These are phyloP conservation scores for Megalops atlanticus DNA, from an alignment of 2,113 vertebrate genomes.

Conservation along the genomic window DNA sequence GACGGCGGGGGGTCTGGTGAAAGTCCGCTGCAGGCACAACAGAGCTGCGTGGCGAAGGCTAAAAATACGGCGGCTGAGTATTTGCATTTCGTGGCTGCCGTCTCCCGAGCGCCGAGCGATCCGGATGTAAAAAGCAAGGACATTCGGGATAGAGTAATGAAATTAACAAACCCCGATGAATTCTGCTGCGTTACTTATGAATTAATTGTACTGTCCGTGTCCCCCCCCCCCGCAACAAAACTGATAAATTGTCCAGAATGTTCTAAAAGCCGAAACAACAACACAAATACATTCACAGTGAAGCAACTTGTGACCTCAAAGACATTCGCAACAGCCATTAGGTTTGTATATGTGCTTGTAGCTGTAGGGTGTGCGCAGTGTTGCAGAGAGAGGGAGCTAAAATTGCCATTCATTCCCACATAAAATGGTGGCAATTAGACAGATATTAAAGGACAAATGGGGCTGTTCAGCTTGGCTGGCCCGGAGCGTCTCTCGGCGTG, in stretches of 20 bases:
- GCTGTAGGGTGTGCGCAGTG: neutral
- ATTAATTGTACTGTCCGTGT: neutral
- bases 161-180: neutral
- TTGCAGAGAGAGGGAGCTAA: neutral
- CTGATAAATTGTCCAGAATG: neutral
- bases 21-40: neutral
- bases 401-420: neutral
- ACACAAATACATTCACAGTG: neutral
- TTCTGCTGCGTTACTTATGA: too few species aligned
- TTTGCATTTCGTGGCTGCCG: neutral
- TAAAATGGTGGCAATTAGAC: slow-evolving; percentile 7
- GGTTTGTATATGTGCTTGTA: neutral
- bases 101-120: neutral
- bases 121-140: neutral
- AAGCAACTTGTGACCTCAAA: neutral
- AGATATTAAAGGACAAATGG: neutral
- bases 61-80: neutral
- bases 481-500: neutral
- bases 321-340: neutral
- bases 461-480: neutral
- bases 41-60: slow-evolving; percentile 1
- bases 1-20: neutral
- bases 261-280: neutral
- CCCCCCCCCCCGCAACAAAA: too few species aligned
- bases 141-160: neutral